Evolutionary conservation across 2,888 invertebrate genomes (phyloP).

Genomic region (Andrena fulva): DNA sequence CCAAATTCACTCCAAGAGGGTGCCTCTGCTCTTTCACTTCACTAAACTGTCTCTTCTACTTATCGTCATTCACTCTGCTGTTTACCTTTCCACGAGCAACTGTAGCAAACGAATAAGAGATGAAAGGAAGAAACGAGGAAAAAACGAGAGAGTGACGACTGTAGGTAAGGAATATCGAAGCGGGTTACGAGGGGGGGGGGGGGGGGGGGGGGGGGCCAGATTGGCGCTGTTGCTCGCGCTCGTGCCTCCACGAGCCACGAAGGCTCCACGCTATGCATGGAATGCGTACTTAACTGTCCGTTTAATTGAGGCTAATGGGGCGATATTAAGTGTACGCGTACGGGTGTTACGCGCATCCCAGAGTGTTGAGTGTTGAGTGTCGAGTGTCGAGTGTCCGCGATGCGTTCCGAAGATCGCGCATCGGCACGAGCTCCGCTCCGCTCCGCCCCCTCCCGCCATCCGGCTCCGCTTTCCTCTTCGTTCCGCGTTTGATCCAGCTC

Average conservation of each 20-base stretch:
- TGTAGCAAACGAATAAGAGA: not conserved
- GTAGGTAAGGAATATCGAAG: constrained; percentile 25
- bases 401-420: constrained; percentile 5
- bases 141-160: not conserved
- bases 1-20: no score
- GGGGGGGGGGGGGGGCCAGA: constrained; percentile 13
- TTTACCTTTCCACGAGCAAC: not conserved
- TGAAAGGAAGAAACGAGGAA: not conserved
- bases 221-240: constrained; percentile 43
- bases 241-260: constrained; percentile 60
- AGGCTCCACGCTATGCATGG: constrained; percentile 74
- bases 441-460: not conserved
- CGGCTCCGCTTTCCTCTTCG: not conserved
- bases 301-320: constrained; percentile 83
- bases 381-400: constrained; percentile 70
- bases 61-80: no score
- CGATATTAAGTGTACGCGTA: constrained; percentile 80
- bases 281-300: constrained; percentile 79
- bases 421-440: constrained; percentile 15
- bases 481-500: not conserved
- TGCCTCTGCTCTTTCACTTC: not conserved
- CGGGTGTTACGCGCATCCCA: constrained; percentile 69
- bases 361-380: constrained; percentile 63
- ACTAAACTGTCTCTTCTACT: no score
- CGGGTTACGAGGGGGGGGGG: constrained; percentile 13